Evolutionary conservation across 2,797 vertebrate species (phyloP).

Genomic region (Hypotaenidia okinawae): DNA sequence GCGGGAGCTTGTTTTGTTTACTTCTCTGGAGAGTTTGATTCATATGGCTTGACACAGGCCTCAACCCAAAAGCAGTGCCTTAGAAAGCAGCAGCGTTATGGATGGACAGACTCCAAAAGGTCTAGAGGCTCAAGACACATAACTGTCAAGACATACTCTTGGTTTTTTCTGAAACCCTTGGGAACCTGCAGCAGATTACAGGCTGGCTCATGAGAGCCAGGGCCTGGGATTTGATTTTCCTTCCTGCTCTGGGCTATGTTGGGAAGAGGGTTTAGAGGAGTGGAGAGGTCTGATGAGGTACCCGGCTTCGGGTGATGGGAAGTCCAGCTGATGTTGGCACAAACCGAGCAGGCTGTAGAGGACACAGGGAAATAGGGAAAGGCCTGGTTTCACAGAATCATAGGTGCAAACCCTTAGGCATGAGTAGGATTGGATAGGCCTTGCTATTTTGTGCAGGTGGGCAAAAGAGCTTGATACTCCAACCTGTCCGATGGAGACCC

Average conservation of each 20-base stretch:
- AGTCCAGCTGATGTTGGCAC: background rate
- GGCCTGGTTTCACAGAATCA: background rate
- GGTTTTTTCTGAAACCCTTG: constrained; percentile 22
- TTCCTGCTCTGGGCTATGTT: background rate
- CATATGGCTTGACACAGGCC: background rate
- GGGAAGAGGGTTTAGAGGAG: background rate
- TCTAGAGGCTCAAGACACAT: constrained; percentile 3
- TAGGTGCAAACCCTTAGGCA: background rate
- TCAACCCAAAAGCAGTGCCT: constrained; percentile 1
- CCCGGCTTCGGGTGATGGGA: background rate
- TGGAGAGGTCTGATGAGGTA: background rate
- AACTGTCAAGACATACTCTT: background rate
- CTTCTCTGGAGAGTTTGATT: constrained; percentile 30
- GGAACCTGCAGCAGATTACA: background rate
- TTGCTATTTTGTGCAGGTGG: background rate
- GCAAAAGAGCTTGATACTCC: background rate
- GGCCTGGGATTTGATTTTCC: background rate
- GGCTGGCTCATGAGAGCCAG: background rate
- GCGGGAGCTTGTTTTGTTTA: background rate
- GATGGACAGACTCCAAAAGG: constrained; percentile 15
- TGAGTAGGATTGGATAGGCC: background rate
- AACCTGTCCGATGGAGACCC: background rate
- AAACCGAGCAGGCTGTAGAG: background rate
- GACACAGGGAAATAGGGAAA: background rate
- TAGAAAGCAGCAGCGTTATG: constrained; percentile 2